Conservation (phyloP, 2,113 vertebrate species). For the Cynocephalus volans region DNA sequence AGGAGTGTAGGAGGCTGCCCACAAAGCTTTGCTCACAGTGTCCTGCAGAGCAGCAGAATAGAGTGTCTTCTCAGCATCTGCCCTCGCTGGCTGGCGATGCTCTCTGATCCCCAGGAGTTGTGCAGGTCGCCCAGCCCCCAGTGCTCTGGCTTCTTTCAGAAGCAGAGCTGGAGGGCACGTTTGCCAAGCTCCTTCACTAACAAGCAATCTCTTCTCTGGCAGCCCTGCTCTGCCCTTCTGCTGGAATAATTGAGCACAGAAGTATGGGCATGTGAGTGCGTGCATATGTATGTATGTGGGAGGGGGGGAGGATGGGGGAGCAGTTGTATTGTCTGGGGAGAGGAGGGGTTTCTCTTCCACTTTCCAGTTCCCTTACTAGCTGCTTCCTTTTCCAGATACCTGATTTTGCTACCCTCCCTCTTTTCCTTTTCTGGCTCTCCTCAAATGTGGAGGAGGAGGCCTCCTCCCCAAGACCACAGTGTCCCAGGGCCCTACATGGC, state of each 20-base stretch:
- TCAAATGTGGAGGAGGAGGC: neutral
- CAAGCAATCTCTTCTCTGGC: constrained; percentile 64
- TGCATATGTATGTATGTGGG: neutral
- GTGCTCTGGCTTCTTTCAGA: constrained; percentile 40
- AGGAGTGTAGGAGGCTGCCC: neutral
- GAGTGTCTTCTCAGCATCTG: neutral
- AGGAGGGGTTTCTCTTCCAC: neutral
- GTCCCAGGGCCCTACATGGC: neutral
- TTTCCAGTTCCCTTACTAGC: neutral
- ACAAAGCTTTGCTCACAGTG: neutral
- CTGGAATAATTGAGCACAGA: constrained; percentile 59
- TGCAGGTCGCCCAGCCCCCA: constrained; percentile 5
- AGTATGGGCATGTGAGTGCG: neutral
- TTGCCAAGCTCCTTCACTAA: constrained; percentile 61
- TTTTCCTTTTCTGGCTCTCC: neutral
- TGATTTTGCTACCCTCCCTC: neutral
- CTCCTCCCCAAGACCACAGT: constrained; percentile 22
- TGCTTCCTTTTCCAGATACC: constrained; percentile 17
- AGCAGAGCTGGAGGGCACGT: constrained; percentile 56
- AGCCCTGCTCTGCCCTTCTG: constrained; percentile 35
- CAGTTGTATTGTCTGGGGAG: neutral
- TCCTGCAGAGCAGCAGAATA: neutral
- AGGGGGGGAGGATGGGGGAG: neutral
- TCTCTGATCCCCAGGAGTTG: constrained; percentile 12
- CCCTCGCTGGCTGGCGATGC: neutral